Base-by-base conservation (phyloP, 2,888 invertebrate species). In the Hoplodrina ambigua region DNA sequence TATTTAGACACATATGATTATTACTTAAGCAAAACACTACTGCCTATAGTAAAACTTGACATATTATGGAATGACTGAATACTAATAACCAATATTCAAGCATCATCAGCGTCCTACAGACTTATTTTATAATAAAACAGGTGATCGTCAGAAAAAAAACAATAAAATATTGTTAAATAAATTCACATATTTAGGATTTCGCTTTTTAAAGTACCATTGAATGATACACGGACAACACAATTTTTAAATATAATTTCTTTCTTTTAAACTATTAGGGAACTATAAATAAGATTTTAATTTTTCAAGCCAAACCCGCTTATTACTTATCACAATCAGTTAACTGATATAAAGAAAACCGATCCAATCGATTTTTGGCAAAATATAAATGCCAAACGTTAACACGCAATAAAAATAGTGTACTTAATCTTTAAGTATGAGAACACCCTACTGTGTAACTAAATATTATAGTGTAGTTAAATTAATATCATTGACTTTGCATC, bases 401-500 rank as follows among this genome's bases (percentile, higher is more conserved):
- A 55, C 64, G 64, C 57, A 11, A 65, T 54, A 66, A 54, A 58
- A 64, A 50, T 63, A 46, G 52, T 63, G 41, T 53, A 56, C 46
- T 41, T 63, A 60, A 52, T 20, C 44, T 66, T 66, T 70, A 54
- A 53, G 41, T 70, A 70, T 64, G 62, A 59, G 62, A 57, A 67
- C 61, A 64, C 25, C 25, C 19, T 80, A 59, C 25, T 37, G 50
- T 57, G 65, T 66, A 81, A 65, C 56, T 68, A 57, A 77, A 75
- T 59, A 64, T 63, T 60, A 56, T 54, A 53, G 13, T 64, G 53
- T 73, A 58, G 44, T 58, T 52, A 61, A 80, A 54, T 70, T 19
- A 68, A 75, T 71, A 78, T 77, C 81, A 78, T 71, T 77, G 81
- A 77, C 72, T 71, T 70, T 64, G 71, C 49, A 81, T 62, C 78